These are phyloP conservation scores for Mirounga angustirostris DNA, from an alignment of 2,113 vertebrate species.

Conservation along the genomic window DNA sequence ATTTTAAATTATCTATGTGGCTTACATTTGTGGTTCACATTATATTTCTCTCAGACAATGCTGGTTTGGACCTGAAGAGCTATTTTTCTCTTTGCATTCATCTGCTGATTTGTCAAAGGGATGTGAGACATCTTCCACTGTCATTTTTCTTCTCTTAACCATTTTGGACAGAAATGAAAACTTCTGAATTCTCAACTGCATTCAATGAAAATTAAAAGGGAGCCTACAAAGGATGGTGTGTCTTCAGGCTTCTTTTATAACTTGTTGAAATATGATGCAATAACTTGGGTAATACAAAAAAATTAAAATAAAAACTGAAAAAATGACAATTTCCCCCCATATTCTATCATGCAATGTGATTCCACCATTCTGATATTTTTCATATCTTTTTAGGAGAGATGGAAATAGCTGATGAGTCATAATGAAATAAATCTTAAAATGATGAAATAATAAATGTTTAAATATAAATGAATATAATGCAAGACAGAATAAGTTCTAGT, in stretches of 20 bases:
- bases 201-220: background rate
- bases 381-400: background rate
- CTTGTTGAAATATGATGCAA: background rate
- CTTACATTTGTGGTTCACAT: background rate
- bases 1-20: background rate
- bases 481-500: background rate
- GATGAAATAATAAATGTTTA: background rate
- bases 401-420: background rate
- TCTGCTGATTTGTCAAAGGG: background rate
- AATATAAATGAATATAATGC: background rate
- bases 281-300: background rate
- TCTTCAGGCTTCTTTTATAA: background rate
- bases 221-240: background rate
- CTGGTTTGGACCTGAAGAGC: background rate
- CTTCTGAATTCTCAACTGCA: background rate
- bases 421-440: background rate
- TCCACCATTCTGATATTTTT: constrained; percentile 9
- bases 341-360: background rate
- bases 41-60: background rate
- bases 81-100: background rate
- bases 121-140: background rate
- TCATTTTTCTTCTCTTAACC: background rate
- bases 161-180: background rate
- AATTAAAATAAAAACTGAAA: background rate
- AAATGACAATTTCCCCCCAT: background rate